These are phyloP conservation scores for Chiridota heheva DNA, from an alignment of 35 echinoderm and acorn worm genomes.

Conservation along the genomic window DNA sequence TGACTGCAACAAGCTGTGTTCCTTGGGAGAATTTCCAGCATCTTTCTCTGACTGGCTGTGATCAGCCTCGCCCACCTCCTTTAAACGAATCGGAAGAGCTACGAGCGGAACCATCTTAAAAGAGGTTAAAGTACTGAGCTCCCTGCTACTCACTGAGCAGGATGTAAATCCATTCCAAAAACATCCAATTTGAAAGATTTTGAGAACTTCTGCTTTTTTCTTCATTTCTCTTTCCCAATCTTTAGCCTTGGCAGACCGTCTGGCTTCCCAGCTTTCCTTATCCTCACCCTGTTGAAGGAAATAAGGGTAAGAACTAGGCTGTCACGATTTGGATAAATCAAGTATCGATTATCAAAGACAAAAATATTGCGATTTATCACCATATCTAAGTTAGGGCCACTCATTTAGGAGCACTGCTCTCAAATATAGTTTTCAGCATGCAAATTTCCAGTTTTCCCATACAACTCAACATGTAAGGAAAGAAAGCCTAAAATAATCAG, in stretches of 20 bases:
- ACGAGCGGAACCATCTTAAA: slow-evolving; percentile 61
- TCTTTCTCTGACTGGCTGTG: slow-evolving; percentile 5
- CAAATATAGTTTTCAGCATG: background rate
- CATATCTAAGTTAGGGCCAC: background rate
- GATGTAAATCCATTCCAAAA: slow-evolving; percentile 51
- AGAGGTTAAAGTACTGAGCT: slow-evolving; percentile 43
- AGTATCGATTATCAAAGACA: too few relatives aligned
- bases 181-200: slow-evolving; percentile 67
- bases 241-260: slow-evolving; percentile 76
- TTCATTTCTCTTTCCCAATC: slow-evolving; percentile 91
- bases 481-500: too few relatives aligned
- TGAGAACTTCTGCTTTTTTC: slow-evolving; percentile 62
- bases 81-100: slow-evolving; percentile 55
- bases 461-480: too few relatives aligned
- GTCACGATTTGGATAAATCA: too few relatives aligned
- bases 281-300: slow-evolving; percentile 46
- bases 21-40: background rate
- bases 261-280: slow-evolving; percentile 59
- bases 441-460: too few relatives aligned
- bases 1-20: slow-evolving; percentile 24
- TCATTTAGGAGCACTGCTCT: too few relatives aligned
- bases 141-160: background rate
- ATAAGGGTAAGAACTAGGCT: background rate
- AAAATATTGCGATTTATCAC: too few relatives aligned
- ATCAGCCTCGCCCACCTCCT: slow-evolving; percentile 7